Evolutionary conservation across 2,888 invertebrate genomes (phyloP).

Genomic region (Halictus quadricinctus): DNA sequence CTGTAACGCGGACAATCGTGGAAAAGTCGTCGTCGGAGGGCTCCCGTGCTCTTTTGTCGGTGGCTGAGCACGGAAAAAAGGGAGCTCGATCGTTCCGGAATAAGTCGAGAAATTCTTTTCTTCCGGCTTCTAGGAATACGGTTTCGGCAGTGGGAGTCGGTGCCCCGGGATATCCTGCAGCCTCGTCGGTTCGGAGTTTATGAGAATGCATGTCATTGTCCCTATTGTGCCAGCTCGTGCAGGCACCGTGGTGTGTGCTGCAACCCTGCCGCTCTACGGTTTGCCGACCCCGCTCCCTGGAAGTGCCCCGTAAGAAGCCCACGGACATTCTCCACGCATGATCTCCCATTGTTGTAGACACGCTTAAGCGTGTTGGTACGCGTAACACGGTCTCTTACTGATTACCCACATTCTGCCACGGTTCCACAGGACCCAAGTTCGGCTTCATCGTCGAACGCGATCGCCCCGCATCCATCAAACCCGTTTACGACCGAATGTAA

Average conservation of each 20-base stretch:
- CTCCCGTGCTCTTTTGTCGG: not conserved
- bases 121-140: conserved; percentile 52
- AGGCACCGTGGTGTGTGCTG: not conserved
- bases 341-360: conserved; percentile 60
- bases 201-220: conserved; percentile 70
- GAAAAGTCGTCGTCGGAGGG: not conserved
- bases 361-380: not conserved
- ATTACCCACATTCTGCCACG: conserved; percentile 26
- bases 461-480: conserved; percentile 20
- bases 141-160: conserved; percentile 45
- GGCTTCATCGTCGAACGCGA: not conserved
- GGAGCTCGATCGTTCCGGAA: not conserved
- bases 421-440: not conserved
- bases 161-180: conserved; percentile 47
- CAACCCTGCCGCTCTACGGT: not conserved
- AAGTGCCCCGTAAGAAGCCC: conserved; percentile 52
- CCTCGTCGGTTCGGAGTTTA: conserved; percentile 58
- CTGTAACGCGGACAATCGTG: not conserved
- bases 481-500: conserved; percentile 10
- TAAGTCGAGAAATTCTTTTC: conserved; percentile 40
- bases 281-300: conserved; percentile 17
- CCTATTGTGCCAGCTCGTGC: conserved; percentile 60
- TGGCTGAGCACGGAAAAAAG: not conserved
- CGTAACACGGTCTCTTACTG: not conserved
- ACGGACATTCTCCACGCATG: conserved; percentile 57